A percentile compares a stretch with the other conserved stretches of the same genome.
Evolutionary conservation across 1,140 invertebrate species (phyloP).

Genomic region (Habropoda laboriosa): DNA sequence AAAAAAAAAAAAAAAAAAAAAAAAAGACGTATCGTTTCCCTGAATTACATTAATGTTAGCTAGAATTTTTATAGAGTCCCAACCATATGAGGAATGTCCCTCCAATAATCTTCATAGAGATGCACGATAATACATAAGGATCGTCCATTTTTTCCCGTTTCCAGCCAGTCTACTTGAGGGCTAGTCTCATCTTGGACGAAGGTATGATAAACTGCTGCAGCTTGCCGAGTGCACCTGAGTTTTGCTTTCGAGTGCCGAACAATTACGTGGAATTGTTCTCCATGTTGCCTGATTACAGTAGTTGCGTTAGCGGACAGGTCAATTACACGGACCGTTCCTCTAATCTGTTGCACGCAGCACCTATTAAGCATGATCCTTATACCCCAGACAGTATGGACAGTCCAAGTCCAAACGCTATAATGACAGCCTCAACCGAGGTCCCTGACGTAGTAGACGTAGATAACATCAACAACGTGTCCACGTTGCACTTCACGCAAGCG

Average conservation of each 20-base stretch:
- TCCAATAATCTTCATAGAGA: slow-evolving; percentile 34
- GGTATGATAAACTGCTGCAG: slow-evolving; percentile 88
- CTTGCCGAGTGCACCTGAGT: slow-evolving; percentile 78
- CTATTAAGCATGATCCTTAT: slow-evolving; percentile 86
- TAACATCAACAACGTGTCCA: slow-evolving; percentile 50
- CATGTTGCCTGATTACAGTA: slow-evolving; percentile 79
- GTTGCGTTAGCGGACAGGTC: slow-evolving; percentile 70
- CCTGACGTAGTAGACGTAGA: slow-evolving; percentile 65
- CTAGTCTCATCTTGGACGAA: slow-evolving; percentile 87
- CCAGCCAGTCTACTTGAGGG: slow-evolving; percentile 91
- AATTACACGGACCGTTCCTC: slow-evolving; percentile 73
- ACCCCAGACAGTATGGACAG: slow-evolving; percentile 90
- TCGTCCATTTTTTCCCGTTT: slow-evolving; percentile 78
- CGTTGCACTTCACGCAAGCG: not conserved
- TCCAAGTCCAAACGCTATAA: slow-evolving; percentile 85
- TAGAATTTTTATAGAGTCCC: slow-evolving; percentile 51
- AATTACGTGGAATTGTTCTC: slow-evolving; percentile 79
- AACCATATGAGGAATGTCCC: slow-evolving; percentile 37
- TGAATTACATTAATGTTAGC: slow-evolving; percentile 44
- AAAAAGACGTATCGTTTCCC: not conserved
- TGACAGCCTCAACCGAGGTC: slow-evolving; percentile 58
- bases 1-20: too few relatives aligned
- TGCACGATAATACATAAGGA: slow-evolving; percentile 61
- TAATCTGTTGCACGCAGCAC: slow-evolving; percentile 82
- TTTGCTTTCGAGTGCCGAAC: slow-evolving; percentile 82